phyloP scores from a whole-genome alignment of 2,113 vertebrate species.

The Grus americana region DNA sequence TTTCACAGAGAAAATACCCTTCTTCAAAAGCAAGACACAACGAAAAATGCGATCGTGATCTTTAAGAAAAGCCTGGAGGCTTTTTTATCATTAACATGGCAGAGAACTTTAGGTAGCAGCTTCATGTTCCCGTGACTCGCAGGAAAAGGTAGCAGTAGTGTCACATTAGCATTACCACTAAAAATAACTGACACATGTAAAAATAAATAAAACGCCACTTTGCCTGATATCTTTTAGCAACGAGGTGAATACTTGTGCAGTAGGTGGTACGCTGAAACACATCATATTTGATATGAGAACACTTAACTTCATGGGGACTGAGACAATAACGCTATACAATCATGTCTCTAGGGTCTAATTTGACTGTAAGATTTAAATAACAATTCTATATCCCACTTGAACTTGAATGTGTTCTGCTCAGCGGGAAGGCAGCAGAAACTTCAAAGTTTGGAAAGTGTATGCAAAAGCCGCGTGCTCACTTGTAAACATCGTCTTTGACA shows the following conservation, averaged over 20 bases:
- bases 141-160: background rate
- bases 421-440: background rate
- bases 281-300: conserved; percentile 37
- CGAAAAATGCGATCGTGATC: background rate
- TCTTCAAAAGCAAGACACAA: background rate
- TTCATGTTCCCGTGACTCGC: background rate
- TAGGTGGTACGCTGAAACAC: conserved; percentile 16
- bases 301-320: conserved; percentile 28
- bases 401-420: conserved; percentile 19
- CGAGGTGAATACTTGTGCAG: background rate
- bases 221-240: conserved; percentile 17
- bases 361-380: conserved; percentile 34
- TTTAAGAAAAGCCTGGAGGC: background rate
- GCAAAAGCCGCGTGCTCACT: background rate
- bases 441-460: background rate
- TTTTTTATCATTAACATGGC: background rate
- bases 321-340: background rate
- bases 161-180: background rate
- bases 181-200: background rate
- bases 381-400: conserved; percentile 3
- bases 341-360: conserved; percentile 40
- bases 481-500: background rate
- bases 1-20: background rate
- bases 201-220: conserved; percentile 31
- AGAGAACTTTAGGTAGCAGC: background rate